A percentile compares a stretch with the other conserved stretches of the same genome.
These are phyloP conservation scores for Amphipoea lucens DNA, from an alignment of 2,888 invertebrate species.

Conservation along the genomic window DNA sequence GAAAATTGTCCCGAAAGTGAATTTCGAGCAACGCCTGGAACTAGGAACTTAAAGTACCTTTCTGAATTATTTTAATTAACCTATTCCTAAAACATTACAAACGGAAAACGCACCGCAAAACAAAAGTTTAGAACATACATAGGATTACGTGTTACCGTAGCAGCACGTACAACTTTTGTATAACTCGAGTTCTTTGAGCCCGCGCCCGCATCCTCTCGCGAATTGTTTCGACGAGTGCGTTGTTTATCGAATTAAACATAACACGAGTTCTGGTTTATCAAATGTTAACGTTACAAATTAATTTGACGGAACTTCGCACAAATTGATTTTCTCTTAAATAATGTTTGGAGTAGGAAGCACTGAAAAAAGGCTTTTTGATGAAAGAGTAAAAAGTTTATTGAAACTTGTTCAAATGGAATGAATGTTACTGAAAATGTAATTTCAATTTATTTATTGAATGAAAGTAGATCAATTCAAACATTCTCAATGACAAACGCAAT, in stretches of 20 bases:
- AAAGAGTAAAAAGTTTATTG: constrained; percentile 32
- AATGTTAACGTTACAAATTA: constrained; percentile 15
- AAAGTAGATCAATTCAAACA: constrained; percentile 26
- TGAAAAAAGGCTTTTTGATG: not conserved
- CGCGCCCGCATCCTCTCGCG: constrained; percentile 58
- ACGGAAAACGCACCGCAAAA: constrained; percentile 51
- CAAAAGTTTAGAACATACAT: constrained; percentile 53
- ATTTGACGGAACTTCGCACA: not conserved
- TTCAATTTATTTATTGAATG: constrained; percentile 49
- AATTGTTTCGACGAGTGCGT: constrained; percentile 53
- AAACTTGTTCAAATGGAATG: constrained; percentile 38
- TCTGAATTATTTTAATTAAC: constrained; percentile 26
- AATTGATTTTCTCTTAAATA: not conserved
- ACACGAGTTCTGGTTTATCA: constrained; percentile 24
- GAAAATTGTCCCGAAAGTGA: not conserved
- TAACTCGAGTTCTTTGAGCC: constrained; percentile 58
- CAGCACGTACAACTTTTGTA: constrained; percentile 50
- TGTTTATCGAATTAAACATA: constrained; percentile 59
- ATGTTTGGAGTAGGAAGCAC: not conserved
- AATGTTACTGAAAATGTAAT: constrained; percentile 29
- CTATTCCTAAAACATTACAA: constrained; percentile 44
- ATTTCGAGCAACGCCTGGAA: too few species aligned
- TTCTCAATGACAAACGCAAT: constrained; percentile 27
- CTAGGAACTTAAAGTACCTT: constrained; percentile 7
- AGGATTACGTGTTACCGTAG: constrained; percentile 56